Evolutionary conservation across 1,140 invertebrate species (phyloP).

Genomic region (Andrena cerasifolii): DNA sequence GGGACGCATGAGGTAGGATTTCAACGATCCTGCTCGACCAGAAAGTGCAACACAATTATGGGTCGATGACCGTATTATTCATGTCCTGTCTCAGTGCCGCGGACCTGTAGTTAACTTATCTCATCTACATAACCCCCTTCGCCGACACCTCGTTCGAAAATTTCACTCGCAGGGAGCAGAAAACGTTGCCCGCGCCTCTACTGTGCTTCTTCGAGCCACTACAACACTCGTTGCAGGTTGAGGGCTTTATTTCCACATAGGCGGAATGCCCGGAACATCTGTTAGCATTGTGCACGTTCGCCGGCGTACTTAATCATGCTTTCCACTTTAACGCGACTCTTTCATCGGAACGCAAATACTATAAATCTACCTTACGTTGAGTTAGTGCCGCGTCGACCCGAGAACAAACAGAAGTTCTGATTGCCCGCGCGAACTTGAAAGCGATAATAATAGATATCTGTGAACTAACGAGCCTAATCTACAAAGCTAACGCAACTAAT

Average conservation of each 20-base stretch:
- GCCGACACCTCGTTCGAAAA: constrained; percentile 49
- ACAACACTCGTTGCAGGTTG: constrained; percentile 40
- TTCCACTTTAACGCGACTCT: not conserved
- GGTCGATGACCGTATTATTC: constrained; percentile 77
- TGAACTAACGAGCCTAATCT: no score
- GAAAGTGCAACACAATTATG: constrained; percentile 76
- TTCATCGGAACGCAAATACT: not conserved
- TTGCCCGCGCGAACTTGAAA: constrained; percentile 9
- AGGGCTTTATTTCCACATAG: constrained; percentile 23
- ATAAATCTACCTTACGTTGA: constrained; percentile 13
- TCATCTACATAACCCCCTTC: constrained; percentile 74
- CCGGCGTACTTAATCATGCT: not conserved
- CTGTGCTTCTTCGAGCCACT: constrained; percentile 23
- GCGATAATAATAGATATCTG: no score
- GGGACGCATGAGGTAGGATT: constrained; percentile 63
- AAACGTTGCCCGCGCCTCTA: constrained; percentile 35
- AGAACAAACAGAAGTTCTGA: constrained; percentile 16
- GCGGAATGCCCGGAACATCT: not conserved
- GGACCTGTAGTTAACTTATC: constrained; percentile 75
- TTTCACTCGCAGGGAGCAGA: constrained; percentile 51
- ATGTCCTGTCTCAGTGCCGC: constrained; percentile 68
- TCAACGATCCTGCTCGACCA: constrained; percentile 70
- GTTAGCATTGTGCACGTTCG: not conserved
- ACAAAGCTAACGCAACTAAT: no score
- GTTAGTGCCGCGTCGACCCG: not conserved